Evolutionary conservation across 2,113 vertebrate species (phyloP), one percentile per base, ranked within the genome.

Genomic region (Crotalus horridus): DNA sequence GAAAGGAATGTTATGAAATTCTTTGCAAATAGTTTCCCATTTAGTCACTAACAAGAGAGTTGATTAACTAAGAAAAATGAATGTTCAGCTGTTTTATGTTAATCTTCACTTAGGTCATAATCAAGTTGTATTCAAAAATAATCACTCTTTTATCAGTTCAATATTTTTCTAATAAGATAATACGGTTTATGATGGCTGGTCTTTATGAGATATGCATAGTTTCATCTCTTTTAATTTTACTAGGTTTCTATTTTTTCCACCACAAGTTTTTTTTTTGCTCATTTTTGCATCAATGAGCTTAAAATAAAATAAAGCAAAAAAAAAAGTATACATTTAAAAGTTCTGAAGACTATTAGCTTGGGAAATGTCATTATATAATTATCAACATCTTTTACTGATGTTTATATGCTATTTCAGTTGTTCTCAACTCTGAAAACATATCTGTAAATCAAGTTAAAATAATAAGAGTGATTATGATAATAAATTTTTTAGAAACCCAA

Each of bases 21-120:
- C 85, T 69, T 51, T 56, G 26, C 24, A 51, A 94, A 94, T 96
- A 94, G 90, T 94, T 97, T 97, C 96, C 96, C 93, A 94, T 92
- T 89, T 92, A 91, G 85, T 93, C 81, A 94, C 59, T 86, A 23
- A 87, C 69, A 91, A 95, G 85, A 89, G 55, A 43, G 15, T 94
- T 90, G 64, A 69, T 58, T 64, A 93, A 93, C 29, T 89, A 13
- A 46, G 39, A 15, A 53, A 93, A 89, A 91, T 58, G 85, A 89
- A 85, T 53, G 39, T 93, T 93, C 85, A 91, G 85, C 85, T 91
- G 55, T 89, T 91, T 61, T 48, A 87, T 85, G n/a, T 64, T 90
- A 90, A 86, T 90, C 21, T 74, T 51, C 59, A 88, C 59, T 92
- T 90, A 61, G 89, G 26, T 87, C 81, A 87, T 87, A 1, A 87